Evolutionary conservation across 2,113 vertebrate species (phyloP).

Genomic region (Gasterosteus aculeatus): DNA sequence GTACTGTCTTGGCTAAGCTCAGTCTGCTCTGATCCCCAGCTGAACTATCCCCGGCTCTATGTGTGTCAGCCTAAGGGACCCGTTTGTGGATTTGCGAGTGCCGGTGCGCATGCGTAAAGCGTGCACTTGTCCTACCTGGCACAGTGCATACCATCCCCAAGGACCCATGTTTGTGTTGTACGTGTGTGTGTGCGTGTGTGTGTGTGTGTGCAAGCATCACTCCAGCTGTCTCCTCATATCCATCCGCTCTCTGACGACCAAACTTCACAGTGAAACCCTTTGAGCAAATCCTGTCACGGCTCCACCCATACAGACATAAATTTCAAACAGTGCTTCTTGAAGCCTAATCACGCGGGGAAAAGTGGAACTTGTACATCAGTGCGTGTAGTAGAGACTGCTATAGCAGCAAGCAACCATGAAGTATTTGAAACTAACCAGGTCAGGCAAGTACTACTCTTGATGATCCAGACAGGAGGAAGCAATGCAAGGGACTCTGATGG

Average conservation of each 20-base stretch:
- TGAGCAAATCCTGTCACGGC: constrained; percentile 32
- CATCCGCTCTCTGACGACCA: constrained; percentile 48
- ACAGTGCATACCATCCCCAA: constrained; percentile 35
- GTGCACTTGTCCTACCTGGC: constrained; percentile 62
- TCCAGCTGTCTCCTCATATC: constrained; percentile 70
- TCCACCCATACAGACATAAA: constrained; percentile 42
- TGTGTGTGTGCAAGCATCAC: constrained; percentile 26
- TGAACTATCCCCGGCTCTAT: constrained; percentile 40
- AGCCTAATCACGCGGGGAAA: constrained; percentile 31
- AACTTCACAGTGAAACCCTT: constrained; percentile 50
- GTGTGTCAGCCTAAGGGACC: constrained; percentile 53
- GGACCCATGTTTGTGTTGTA: constrained; percentile 9
- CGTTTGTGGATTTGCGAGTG: constrained; percentile 28
- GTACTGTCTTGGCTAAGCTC: constrained; percentile 40
- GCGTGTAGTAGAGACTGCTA: not conserved
- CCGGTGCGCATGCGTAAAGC: constrained; percentile 17
- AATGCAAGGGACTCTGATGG: not conserved
- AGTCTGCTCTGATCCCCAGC: constrained; percentile 24
- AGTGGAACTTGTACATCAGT: constrained; percentile 6
- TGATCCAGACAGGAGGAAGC: constrained; percentile 5
- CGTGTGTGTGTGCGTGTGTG: not conserved
- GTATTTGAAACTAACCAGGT: constrained; percentile 4
- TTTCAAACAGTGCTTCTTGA: constrained; percentile 41
- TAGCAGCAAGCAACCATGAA: not conserved
- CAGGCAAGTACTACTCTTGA: not conserved